A percentile compares a stretch with the other conserved stretches of the same genome.
phyloP scores from a whole-genome alignment of 35 echinoderm and acorn worm genomes.

The Ophioderma brevispina region DNA sequence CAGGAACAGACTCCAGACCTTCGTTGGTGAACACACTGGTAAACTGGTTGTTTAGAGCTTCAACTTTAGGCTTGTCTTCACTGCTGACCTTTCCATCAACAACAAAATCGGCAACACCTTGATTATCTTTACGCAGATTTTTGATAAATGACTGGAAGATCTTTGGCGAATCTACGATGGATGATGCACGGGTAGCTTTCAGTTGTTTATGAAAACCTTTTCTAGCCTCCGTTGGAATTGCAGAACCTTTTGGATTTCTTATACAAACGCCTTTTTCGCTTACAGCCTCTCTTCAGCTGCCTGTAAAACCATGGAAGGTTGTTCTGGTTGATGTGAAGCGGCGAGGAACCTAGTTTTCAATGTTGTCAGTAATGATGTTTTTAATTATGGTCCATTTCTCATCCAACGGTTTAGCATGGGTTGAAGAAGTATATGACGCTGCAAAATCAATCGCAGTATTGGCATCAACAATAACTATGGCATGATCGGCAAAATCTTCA shows the following conservation, averaged over 20 bases:
- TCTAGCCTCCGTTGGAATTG: background rate
- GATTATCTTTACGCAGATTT: background rate
- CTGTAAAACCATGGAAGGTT: constrained; percentile 41
- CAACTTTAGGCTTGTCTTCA: constrained; percentile 23
- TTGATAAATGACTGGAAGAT: constrained; percentile 41
- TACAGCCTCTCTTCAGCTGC: background rate
- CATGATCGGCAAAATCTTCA: background rate
- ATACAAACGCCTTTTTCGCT: constrained; percentile 1
- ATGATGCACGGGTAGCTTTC: background rate
- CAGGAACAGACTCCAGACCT: background rate
- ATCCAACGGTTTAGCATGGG: background rate
- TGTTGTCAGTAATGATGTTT: constrained; percentile 11
- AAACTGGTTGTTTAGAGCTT: constrained; percentile 39
- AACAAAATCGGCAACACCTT: constrained; percentile 17
- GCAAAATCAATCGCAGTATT: background rate
- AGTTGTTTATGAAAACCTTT: constrained; percentile 9
- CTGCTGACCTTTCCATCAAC: constrained; percentile 3
- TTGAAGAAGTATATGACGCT: background rate
- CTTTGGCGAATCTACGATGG: background rate
- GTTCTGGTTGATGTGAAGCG: background rate
- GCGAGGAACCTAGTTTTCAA: constrained; percentile 16
- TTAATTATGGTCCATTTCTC: constrained; percentile 15
- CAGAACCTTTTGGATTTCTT: background rate
- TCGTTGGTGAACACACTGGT: constrained; percentile 34
- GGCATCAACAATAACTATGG: too few species aligned